Conservation (phyloP, 1,140 invertebrate genomes). For the Cydia fagiglandana region DNA sequence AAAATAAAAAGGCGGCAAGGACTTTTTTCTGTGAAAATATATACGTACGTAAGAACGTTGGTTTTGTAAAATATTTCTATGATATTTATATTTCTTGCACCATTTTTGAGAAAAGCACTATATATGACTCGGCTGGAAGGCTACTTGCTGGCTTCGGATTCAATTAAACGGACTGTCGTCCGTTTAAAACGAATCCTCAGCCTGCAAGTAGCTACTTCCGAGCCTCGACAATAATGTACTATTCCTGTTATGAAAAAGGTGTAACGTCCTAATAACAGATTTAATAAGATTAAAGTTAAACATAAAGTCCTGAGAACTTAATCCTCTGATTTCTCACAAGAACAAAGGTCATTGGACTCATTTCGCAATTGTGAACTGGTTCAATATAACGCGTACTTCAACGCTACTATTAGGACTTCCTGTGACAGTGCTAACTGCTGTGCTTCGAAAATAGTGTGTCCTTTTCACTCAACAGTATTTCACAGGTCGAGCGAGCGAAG, state of each 20-base stretch:
- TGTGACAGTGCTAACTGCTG: conserved; percentile 36
- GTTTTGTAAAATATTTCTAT: no score
- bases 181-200: no score
- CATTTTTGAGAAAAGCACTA: no score
- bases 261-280: neutral
- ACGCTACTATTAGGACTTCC: conserved; percentile 58
- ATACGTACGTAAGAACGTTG: no score
- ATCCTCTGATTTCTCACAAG: conserved; percentile 31
- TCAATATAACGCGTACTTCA: conserved; percentile 39
- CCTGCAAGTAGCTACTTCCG: no score
- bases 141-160: no score
- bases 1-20: no score
- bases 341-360: conserved; percentile 38
- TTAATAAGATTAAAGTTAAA: neutral
- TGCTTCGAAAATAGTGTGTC: neutral
- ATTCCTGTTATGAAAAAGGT: neutral
- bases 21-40: no score
- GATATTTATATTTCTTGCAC: no score
- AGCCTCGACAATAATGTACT: no score
- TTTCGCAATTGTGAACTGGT: conserved; percentile 46
- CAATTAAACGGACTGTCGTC: no score
- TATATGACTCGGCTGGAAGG: no score
- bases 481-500: neutral
- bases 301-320: neutral
- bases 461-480: conserved; percentile 1